Evolutionary conservation across 2,888 invertebrate species (phyloP).

Genomic region (Rhingia rostrata): DNA sequence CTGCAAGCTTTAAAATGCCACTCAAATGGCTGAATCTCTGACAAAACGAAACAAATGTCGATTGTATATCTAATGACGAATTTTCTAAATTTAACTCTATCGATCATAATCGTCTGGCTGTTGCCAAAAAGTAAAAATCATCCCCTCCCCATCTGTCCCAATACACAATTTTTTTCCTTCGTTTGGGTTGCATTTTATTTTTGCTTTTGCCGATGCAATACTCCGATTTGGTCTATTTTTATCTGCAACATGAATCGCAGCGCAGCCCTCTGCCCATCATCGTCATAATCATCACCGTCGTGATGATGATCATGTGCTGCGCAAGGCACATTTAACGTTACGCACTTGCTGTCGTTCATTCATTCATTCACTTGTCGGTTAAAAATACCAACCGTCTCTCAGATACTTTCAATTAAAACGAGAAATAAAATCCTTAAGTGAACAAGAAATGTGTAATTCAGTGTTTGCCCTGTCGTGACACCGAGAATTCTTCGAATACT

Average conservation of each 20-base stretch:
- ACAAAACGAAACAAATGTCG: constrained; percentile 43
- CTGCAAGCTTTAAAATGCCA: neutral
- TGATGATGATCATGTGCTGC: neutral
- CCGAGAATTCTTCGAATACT: constrained; percentile 51
- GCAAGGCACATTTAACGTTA: constrained; percentile 6
- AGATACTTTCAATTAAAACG: constrained; percentile 50
- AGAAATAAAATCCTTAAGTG: constrained; percentile 33
- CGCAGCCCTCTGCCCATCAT: neutral
- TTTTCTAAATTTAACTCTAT: constrained; percentile 60
- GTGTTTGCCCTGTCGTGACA: constrained; percentile 57
- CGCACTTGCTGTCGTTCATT: constrained; percentile 30
- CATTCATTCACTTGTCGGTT: constrained; percentile 39
- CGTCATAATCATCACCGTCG: neutral
- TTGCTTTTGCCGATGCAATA: constrained; percentile 28
- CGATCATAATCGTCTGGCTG: constrained; percentile 60
- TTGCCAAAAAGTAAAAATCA: constrained; percentile 38
- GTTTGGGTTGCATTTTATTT: too few species aligned
- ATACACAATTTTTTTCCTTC: neutral
- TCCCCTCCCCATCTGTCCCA: constrained; percentile 24
- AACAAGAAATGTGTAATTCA: constrained; percentile 35
- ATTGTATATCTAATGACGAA: constrained; percentile 46
- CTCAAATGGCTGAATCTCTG: neutral
- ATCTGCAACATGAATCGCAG: constrained; percentile 11
- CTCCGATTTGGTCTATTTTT: constrained; percentile 30
- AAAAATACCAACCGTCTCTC: constrained; percentile 30